These are phyloP conservation scores for Lagorchestes hirsutus DNA, from an alignment of 2,797 vertebrate species.

Conservation along the genomic window DNA sequence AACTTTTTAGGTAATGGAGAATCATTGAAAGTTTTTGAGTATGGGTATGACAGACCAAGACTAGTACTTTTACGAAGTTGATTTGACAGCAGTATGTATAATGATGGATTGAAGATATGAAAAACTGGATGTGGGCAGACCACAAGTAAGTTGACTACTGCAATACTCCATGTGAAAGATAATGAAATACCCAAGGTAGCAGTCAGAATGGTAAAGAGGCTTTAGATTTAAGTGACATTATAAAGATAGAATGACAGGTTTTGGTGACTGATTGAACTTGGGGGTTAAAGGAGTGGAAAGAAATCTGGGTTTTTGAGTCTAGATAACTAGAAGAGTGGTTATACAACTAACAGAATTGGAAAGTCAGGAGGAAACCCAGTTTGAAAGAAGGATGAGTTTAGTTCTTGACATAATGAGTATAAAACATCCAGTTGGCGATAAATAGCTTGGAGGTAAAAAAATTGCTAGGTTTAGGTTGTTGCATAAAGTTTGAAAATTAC, in stretches of 20 bases:
- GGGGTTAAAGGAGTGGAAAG: neutral
- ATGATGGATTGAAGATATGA: constrained; percentile 14
- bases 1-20: neutral
- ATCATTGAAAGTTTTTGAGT: neutral
- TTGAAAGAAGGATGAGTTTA: constrained; percentile 45
- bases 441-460: too few species aligned
- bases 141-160: neutral
- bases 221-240: neutral
- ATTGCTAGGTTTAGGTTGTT: neutral
- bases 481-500: neutral
- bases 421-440: too few species aligned
- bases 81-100: constrained; percentile 8
- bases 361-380: constrained; percentile 51
- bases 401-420: neutral
- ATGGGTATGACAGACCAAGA: neutral
- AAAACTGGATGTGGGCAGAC: neutral
- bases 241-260: neutral
- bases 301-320: neutral
- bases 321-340: neutral
- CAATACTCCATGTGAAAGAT: neutral
- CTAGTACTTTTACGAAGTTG: constrained; percentile 7
- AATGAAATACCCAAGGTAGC: neutral
- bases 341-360: neutral
- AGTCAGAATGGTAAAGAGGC: neutral
- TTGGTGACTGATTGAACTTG: constrained; percentile 13